A percentile compares a stretch with the other conserved stretches of the same genome.
Conservation (phyloP, 2,888 invertebrate species). For the Hypercompe scribonia region DNA sequence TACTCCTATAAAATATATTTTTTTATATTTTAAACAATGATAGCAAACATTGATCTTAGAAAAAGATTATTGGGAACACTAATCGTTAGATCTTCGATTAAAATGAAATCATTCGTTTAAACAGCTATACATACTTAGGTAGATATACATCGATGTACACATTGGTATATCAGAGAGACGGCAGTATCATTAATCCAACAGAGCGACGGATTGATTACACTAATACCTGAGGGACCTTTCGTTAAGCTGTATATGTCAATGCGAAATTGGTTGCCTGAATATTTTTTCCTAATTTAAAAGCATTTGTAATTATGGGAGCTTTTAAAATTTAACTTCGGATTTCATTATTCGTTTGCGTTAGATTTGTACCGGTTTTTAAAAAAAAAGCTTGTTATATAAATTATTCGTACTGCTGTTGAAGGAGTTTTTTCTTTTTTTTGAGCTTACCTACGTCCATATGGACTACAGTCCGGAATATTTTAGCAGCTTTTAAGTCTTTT, state of each 20-base stretch:
- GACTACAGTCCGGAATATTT: no score
- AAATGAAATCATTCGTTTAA: neutral
- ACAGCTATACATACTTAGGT: neutral
- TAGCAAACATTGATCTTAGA: neutral
- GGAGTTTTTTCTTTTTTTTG: no score
- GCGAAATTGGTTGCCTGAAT: neutral
- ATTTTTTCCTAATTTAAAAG: neutral
- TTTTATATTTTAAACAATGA: no score
- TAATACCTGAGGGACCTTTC: neutral
- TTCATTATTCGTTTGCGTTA: neutral
- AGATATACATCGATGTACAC: neutral
- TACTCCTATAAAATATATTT: no score
- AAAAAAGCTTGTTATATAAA: neutral
- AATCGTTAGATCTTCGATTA: neutral
- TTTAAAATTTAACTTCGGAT: neutral
- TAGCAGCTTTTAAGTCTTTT: no score
- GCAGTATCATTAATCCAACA: neutral
- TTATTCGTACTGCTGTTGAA: no score
- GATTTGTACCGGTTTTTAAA: neutral
- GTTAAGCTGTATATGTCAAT: neutral
- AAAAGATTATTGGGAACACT: neutral
- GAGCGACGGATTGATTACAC: neutral
- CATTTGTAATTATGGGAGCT: neutral
- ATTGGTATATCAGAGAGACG: neutral
- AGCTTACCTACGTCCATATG: no score